Conservation (phyloP, 2,797 vertebrate species). For the Siniperca undulata region DNA sequence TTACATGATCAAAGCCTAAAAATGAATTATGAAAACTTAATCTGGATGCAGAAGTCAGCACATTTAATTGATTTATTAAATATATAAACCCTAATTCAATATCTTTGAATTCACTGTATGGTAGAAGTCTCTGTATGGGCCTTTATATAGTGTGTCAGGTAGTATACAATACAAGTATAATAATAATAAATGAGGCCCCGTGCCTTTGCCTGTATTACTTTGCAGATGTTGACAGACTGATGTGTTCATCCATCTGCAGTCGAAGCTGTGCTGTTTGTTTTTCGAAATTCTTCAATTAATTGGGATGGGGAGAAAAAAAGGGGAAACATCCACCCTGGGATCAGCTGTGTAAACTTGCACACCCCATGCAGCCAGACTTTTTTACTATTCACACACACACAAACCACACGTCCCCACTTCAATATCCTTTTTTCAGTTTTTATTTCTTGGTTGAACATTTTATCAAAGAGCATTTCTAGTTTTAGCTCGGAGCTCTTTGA, state of each 20-base stretch:
- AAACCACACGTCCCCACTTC: neutral
- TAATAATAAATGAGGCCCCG: conserved; percentile 10
- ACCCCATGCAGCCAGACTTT: conserved; percentile 39
- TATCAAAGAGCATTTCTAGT: neutral
- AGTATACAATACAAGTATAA: neutral
- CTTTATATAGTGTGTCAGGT: conserved; percentile 2
- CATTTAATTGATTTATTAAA: neutral
- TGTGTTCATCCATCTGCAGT: conserved; percentile 41
- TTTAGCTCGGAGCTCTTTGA: neutral
- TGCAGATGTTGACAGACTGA: conserved; percentile 30
- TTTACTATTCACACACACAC: neutral
- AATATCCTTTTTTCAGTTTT: neutral
- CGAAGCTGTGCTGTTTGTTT: conserved; percentile 41
- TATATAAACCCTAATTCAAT: neutral
- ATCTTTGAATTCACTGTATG: neutral
- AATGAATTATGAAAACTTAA: conserved; percentile 9
- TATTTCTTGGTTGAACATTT: neutral
- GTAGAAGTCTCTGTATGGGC: neutral
- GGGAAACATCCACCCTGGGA: conserved; percentile 12
- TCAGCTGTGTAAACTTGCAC: conserved; percentile 73
- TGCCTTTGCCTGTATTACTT: conserved; percentile 12
- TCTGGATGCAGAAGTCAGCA: neutral
- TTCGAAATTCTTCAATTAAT: conserved; percentile 27
- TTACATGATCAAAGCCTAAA: neutral
- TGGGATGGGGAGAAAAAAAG: neutral